A percentile compares a stretch with the other conserved stretches of the same genome.
phyloP scores from a whole-genome alignment of 1,140 invertebrate genomes.

The Drosophila pseudoananassae region DNA sequence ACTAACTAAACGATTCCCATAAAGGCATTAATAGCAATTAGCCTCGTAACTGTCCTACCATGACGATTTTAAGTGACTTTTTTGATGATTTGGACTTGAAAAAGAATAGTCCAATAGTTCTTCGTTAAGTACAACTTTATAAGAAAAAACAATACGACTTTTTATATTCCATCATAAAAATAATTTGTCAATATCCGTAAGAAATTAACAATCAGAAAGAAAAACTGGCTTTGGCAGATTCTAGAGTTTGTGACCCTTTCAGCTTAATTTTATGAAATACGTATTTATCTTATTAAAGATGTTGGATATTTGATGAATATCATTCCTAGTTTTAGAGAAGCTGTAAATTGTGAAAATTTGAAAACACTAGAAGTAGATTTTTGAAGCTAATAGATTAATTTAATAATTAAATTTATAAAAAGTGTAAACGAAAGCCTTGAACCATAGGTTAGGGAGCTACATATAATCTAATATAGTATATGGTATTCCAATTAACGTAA shows the following conservation, averaged over 20 bases:
- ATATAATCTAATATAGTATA: too few species aligned
- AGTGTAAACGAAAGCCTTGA: neutral
- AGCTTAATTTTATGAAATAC: neutral
- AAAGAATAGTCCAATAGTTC: too few species aligned
- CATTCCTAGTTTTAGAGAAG: neutral
- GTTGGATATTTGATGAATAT: neutral
- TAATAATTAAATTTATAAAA: neutral
- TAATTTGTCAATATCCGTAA: too few species aligned
- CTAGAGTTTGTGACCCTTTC: too few species aligned
- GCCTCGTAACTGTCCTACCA: neutral
- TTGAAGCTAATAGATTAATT: neutral
- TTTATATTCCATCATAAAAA: too few species aligned
- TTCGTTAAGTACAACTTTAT: too few species aligned
- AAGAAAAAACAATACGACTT: too few species aligned
- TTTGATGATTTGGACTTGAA: too few species aligned
- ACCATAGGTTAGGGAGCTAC: too few species aligned
- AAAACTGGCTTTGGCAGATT: neutral
- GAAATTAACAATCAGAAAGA: neutral
- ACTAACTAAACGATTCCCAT: slow-evolving; percentile 27
- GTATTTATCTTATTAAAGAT: neutral
- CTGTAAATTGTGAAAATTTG: neutral
- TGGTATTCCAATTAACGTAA: too few species aligned
- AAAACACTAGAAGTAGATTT: too few species aligned
- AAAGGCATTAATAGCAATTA: slow-evolving; percentile 1
- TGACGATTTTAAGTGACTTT: neutral